phyloP scores from a whole-genome alignment of 1,140 invertebrate species.

The Drosophila repleta region DNA sequence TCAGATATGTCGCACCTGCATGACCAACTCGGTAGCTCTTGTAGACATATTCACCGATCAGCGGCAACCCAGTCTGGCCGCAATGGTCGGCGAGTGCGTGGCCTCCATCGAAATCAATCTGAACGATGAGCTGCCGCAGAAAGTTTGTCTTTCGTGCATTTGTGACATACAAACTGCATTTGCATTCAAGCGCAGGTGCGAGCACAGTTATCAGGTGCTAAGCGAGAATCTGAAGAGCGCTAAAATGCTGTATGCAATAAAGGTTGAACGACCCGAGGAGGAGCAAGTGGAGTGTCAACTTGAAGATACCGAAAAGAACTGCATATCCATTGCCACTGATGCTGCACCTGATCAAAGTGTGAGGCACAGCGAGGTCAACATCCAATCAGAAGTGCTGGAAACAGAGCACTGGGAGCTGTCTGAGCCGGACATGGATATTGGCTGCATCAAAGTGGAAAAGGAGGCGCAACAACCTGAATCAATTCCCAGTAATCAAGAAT shows the following conservation, averaged over 20 bases:
- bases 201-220: slow-evolving; percentile 16
- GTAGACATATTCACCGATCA: slow-evolving; percentile 38
- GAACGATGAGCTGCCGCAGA: slow-evolving; percentile 20
- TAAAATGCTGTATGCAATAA: not conserved
- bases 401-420: slow-evolving; percentile 27
- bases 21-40: slow-evolving; percentile 18
- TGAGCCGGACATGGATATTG: slow-evolving; percentile 15
- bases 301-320: not conserved
- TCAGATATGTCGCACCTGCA: slow-evolving; percentile 27
- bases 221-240: not conserved
- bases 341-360: not conserved
- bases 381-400: slow-evolving; percentile 12
- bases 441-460: slow-evolving; percentile 17
- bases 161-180: slow-evolving; percentile 24
- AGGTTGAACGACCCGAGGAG: not conserved
- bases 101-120: slow-evolving; percentile 5
- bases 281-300: not conserved
- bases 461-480: not conserved
- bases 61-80: slow-evolving; percentile 5
- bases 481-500: not conserved
- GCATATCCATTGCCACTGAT: too few species aligned
- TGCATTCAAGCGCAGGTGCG: slow-evolving; percentile 26
- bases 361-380: not conserved
- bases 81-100: slow-evolving; percentile 25
- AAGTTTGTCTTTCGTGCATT: slow-evolving; percentile 29